Base-by-base conservation (phyloP, 2,888 invertebrate species). In the Dicranocentrus wangi region DNA sequence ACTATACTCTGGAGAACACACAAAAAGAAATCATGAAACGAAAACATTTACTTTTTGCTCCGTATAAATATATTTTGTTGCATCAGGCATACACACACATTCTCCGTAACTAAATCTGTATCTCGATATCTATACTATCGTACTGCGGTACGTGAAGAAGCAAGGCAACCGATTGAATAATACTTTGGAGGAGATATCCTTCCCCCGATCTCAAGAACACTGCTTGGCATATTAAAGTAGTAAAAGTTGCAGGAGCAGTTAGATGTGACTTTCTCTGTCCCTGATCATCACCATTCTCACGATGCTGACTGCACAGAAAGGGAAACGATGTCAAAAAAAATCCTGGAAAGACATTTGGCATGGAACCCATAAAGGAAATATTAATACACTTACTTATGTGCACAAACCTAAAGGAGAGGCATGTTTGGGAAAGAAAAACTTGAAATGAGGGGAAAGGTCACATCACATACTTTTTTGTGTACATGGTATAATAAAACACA, bases 21-120 rank as follows among this genome's bases (percentile, higher is more conserved):
- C 32, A 32, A 69, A 69, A 55, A 42, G 68, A 69, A 69, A 69
- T 69, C 55, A 69, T 69, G 68, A 69, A 53, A 69, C 39, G 32
- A 53, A 53, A 53, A 53, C 43, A 39, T 39, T 39, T 39, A 39
- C 5, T 13, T 39, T 39, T 39, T 13, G 5, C 39, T 39, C 39
- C 39, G 13, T 39, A 5, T 13, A 39, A 39, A n/a, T n/a, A n/a
- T n/a, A n/a, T n/a, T n/a, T n/a, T n/a, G n/a, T n/a, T n/a, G n/a
- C n/a, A n/a, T n/a, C n/a, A n/a, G n/a, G n/a, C 39, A 39, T 39
- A 39, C 39, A 39, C 39, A 39, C n/a, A n/a, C n/a, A n/a, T n/a
- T n/a, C n/a, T n/a, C n/a, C n/a, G n/a, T n/a, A n/a, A n/a, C n/a
- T n/a, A n/a, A n/a, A n/a, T n/a, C n/a, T n/a, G n/a, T n/a, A n/a